These are phyloP conservation scores for Drosophila phalerata DNA, from an alignment of 2,888 invertebrate genomes.

Conservation along the genomic window DNA sequence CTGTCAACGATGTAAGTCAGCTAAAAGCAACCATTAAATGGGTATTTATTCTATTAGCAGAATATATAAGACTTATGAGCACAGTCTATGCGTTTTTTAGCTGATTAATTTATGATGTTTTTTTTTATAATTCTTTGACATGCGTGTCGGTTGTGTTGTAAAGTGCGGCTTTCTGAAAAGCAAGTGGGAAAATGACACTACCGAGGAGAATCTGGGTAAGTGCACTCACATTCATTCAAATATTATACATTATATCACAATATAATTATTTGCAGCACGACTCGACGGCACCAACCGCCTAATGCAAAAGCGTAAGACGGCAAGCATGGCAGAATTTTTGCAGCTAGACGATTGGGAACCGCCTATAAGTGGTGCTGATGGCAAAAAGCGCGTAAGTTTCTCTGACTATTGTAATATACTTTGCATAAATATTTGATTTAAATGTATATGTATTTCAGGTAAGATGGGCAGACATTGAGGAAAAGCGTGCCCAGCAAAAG, in stretches of 20 bases:
- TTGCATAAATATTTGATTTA: neutral
- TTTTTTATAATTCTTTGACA: conserved; percentile 29
- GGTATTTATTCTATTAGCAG: conserved; percentile 7
- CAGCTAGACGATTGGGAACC: conserved; percentile 91
- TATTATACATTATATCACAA: neutral
- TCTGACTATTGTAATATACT: neutral
- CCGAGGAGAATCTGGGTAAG: conserved; percentile 93
- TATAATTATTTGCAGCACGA: conserved; percentile 90
- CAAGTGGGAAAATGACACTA: conserved; percentile 96
- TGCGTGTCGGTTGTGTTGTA: conserved; percentile 47
- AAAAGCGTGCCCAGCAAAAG: conserved; percentile 95
- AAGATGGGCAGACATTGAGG: conserved; percentile 99
- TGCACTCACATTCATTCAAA: conserved; percentile 59
- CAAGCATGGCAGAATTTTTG: conserved; percentile 96
- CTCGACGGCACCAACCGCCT: conserved; percentile 94
- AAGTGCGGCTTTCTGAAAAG: conserved; percentile 86
- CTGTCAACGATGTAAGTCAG: conserved; percentile 60
- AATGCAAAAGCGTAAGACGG: conserved; percentile 86
- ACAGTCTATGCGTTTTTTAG: conserved; percentile 8
- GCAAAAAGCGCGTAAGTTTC: conserved; percentile 94
- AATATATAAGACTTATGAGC: neutral
- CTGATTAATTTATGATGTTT: conserved; percentile 21
- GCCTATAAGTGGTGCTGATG: conserved; percentile 87
- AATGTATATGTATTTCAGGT: conserved; percentile 88
- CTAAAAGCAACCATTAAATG: neutral